phyloP scores from a whole-genome alignment of 2,888 invertebrate genomes.

The Piscicola geometra region DNA sequence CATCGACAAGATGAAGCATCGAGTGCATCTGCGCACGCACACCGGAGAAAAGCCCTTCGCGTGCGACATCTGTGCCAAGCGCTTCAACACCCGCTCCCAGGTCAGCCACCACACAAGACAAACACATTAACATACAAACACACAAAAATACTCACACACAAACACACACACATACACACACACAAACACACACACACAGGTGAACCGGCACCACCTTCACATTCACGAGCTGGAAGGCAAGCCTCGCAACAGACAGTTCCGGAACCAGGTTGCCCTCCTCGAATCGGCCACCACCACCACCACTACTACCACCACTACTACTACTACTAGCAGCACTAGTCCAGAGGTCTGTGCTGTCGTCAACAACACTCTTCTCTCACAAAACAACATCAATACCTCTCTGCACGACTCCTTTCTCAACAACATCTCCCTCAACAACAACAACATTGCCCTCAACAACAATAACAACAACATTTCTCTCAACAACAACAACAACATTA shows the following conservation, averaged over 20 bases:
- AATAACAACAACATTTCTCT: background rate
- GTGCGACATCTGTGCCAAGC: conserved; percentile 26
- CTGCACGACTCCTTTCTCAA: background rate
- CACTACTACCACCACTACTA: too few relatives aligned
- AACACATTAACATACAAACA: too few relatives aligned
- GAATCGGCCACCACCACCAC: too few relatives aligned
- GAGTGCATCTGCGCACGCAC: conserved; percentile 30
- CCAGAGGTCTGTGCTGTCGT: background rate
- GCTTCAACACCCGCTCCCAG: conserved; percentile 31
- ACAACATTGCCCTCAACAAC: background rate
- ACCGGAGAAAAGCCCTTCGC: conserved; percentile 33
- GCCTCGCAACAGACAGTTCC: conserved; percentile 27
- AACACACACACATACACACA: too few relatives aligned
- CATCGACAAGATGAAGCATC: conserved; percentile 33
- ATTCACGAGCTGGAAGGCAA: conserved; percentile 33
- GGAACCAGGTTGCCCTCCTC: conserved; percentile 16
- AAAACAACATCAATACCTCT: background rate
- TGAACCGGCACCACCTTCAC: conserved; percentile 30
- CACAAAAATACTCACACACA: too few relatives aligned
- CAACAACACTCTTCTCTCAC: background rate
- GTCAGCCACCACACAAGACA: too few relatives aligned
- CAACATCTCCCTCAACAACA: background rate
- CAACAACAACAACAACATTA: conserved; percentile 1
- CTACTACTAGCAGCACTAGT: background rate
- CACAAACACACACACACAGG: conserved; percentile 29